These are phyloP conservation scores for Adelosebastes latens DNA, from an alignment of 2,797 vertebrate genomes.

Conservation along the genomic window DNA sequence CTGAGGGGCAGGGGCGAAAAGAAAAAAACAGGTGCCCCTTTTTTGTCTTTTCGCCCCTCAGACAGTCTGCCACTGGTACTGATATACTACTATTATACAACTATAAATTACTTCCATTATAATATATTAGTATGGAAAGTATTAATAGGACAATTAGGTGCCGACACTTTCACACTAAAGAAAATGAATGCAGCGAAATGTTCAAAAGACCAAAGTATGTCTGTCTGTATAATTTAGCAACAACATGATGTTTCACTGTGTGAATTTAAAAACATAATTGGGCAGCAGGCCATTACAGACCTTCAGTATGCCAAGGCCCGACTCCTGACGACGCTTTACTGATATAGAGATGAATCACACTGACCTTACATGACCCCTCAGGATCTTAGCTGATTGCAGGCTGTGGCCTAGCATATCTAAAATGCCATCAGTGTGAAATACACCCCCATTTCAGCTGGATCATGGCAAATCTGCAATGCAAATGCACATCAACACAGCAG, in stretches of 20 bases:
- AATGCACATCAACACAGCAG: not conserved
- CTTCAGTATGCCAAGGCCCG: not conserved
- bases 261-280: not conserved
- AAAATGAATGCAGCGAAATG: not conserved
- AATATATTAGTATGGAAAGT: not conserved
- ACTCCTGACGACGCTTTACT: not conserved
- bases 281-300: not conserved
- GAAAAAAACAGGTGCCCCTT: too few relatives aligned
- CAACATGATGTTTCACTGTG: not conserved
- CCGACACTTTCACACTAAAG: not conserved
- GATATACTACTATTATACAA: not conserved
- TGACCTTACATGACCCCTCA: not conserved
- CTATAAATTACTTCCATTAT: not conserved
- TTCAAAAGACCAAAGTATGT: not conserved
- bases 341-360: slow-evolving; percentile 17
- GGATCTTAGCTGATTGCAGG: slow-evolving; percentile 1
- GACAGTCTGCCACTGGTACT: not conserved
- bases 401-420: slow-evolving; percentile 9
- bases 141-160: not conserved
- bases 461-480: not conserved
- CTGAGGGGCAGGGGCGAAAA: too few relatives aligned
- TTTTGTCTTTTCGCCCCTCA: too few relatives aligned
- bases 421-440: slow-evolving; percentile 7
- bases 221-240: not conserved
- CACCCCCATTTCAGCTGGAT: not conserved